phyloP scores from a whole-genome alignment of 1,140 invertebrate genomes.

The Galleria mellonella region DNA sequence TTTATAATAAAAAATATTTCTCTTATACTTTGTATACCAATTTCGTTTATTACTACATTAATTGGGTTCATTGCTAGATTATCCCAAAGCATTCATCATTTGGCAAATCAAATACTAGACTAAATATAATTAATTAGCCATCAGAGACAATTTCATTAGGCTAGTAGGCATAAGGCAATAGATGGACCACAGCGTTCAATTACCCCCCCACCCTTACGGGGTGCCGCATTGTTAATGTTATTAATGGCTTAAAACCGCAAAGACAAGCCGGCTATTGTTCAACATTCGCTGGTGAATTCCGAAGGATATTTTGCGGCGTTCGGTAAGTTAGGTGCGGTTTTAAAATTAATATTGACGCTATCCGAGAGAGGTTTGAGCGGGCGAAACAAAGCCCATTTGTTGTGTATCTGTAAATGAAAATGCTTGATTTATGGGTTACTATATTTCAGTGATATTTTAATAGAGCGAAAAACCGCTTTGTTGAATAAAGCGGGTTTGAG shows the following conservation, averaged over 20 bases:
- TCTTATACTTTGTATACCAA: too few relatives aligned
- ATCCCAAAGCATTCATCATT: background rate
- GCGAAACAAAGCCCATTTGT: too few relatives aligned
- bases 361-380: background rate
- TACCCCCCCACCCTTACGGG: conserved; percentile 27
- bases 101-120: conserved; percentile 13
- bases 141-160: conserved; percentile 40
- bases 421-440: too few relatives aligned
- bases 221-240: conserved; percentile 49
- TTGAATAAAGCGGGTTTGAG: too few relatives aligned
- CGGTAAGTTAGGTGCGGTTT: background rate
- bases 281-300: conserved; percentile 6
- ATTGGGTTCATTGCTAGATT: too few relatives aligned
- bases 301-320: background rate
- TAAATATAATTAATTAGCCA: conserved; percentile 29
- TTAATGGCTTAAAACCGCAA: conserved; percentile 43
- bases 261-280: conserved; percentile 18
- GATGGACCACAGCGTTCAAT: conserved; percentile 38
- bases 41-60: too few relatives aligned
- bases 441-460: too few relatives aligned
- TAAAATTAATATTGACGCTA: conserved; percentile 3
- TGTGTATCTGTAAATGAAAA: too few relatives aligned
- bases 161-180: conserved; percentile 28
- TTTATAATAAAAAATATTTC: too few relatives aligned
- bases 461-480: too few relatives aligned